Conservation (phyloP, 2,888 invertebrate species). For the Ormyrus nitidulus region DNA sequence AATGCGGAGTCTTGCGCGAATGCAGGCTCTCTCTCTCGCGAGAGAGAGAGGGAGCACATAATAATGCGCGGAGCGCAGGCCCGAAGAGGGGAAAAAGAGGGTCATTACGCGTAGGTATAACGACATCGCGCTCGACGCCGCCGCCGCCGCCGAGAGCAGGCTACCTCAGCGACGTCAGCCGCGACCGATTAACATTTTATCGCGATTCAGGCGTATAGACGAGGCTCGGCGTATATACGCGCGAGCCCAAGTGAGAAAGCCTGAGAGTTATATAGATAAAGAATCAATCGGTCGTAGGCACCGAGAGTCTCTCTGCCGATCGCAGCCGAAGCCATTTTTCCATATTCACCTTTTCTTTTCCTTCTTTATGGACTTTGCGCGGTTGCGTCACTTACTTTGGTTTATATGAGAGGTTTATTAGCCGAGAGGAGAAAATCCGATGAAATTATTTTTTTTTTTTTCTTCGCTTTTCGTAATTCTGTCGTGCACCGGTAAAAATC, state of each 20-base stretch:
- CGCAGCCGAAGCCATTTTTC: slow-evolving; percentile 7
- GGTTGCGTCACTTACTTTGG: slow-evolving; percentile 1
- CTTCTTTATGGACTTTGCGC: neutral
- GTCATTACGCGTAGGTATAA: slow-evolving; percentile 53
- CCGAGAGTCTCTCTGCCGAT: slow-evolving; percentile 5
- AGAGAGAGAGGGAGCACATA: neutral
- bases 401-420: slow-evolving; percentile 22
- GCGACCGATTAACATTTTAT: slow-evolving; percentile 61
- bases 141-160: neutral
- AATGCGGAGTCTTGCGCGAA: slow-evolving; percentile 18
- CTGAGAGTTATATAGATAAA: slow-evolving; percentile 52
- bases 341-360: slow-evolving; percentile 32
- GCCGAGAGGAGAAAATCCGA: neutral
- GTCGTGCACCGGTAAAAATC: neutral
- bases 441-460: slow-evolving; percentile 15
- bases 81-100: slow-evolving; percentile 41
- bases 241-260: too few species aligned
- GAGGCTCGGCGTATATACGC: too few species aligned
- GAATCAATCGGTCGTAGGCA: slow-evolving; percentile 60
- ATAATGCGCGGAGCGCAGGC: slow-evolving; percentile 3
- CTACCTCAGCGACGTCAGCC: slow-evolving; percentile 47
- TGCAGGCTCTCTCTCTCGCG: neutral
- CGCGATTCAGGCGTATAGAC: slow-evolving; percentile 38
- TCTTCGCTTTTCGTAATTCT: neutral
- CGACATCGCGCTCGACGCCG: slow-evolving; percentile 29